Base-by-base conservation (phyloP, 1,140 invertebrate species). In the Homarus americanus region DNA sequence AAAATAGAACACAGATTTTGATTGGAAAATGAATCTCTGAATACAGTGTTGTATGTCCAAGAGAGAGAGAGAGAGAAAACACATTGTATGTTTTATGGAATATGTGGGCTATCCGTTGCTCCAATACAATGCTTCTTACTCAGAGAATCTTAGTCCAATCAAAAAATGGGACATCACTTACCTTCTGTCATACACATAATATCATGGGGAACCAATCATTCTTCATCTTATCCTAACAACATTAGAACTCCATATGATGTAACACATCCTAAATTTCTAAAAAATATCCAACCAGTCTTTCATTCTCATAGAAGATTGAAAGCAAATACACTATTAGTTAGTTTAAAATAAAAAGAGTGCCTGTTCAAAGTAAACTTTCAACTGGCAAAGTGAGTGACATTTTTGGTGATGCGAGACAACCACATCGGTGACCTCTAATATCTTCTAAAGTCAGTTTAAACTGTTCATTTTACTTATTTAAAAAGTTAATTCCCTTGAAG, bases 131-230 rank as follows among this genome's bases (percentile, higher is more conserved):
- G n/a, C 15, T 72, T 20, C 38, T 41, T 41, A 72, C 36, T 72
- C 82, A 66, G 58, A 83, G 63, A 72, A 41, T 34, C 32, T 41
- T 66, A 58, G 34, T 66, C 34, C 34, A 66, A 69, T 36, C 44
- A 84, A 80, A 80, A 34, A 32, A 80, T 80, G n/a, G 28, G 12
- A 32, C n/a, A 80, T 53, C 78, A 80, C 78, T 80, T 80, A 80
- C 78, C 78, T 80, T 69, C n/a, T 32, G 24, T 69, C 20, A 63
- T 24, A 49, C 63, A 69, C n/a, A 69, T 24, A 69, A 1, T 32
- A 32, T 69, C 63, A 69, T 69, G 63, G 28, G n/a, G 63, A 69
- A 69, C 63, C 28, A 17, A 28, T 32, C 28, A 69, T 9, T 32
- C n/a, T 69, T 69, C 28, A 69, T 69, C n/a, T 69, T 69, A n/a